These are phyloP conservation scores for Manis javanica DNA, from an alignment of 2,797 vertebrate species.

Conservation along the genomic window DNA sequence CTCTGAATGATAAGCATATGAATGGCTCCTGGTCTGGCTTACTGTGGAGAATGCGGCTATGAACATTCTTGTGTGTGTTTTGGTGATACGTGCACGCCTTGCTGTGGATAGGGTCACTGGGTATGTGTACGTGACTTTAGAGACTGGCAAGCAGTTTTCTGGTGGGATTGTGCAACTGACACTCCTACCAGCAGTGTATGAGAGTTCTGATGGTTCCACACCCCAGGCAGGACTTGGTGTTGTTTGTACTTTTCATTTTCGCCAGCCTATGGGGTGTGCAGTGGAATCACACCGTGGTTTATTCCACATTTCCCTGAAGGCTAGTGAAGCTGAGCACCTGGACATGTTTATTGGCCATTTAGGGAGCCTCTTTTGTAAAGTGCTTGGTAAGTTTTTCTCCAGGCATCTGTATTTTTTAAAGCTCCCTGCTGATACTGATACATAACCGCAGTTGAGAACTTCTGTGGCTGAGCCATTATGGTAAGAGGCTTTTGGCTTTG, in stretches of 20 bases:
- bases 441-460: background rate
- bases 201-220: background rate
- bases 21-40: background rate
- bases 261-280: background rate
- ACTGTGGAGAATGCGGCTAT: background rate
- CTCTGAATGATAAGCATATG: background rate
- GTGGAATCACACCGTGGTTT: background rate
- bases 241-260: background rate
- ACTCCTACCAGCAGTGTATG: rapidly evolving
- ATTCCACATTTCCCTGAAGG: background rate
- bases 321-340: background rate
- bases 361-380: background rate
- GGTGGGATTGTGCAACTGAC: background rate
- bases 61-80: background rate
- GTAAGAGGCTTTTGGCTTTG: background rate
- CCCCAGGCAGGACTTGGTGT: no score
- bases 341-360: background rate
- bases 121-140: rapidly evolving
- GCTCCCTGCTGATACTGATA: background rate
- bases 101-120: background rate
- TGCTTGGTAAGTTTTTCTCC: background rate
- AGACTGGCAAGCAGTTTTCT: background rate
- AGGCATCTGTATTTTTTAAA: constrained; percentile 21
- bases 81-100: background rate
- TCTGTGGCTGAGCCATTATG: background rate